These are phyloP conservation scores for Catalaphyllia jardinei DNA, from an alignment of 64 coral and sea anemone species.

Conservation along the genomic window DNA sequence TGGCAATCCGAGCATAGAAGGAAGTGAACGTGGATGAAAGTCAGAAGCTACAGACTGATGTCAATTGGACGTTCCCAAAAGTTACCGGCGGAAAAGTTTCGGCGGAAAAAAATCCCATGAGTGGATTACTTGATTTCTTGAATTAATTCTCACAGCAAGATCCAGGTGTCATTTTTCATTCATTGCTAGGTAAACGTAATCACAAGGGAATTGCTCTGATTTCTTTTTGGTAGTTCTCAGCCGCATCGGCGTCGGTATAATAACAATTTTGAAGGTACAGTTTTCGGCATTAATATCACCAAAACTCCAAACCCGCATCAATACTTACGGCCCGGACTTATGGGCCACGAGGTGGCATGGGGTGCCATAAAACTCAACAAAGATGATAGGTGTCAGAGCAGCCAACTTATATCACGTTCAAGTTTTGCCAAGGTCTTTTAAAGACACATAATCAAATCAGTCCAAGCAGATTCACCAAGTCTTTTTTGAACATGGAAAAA, in stretches of 20 bases:
- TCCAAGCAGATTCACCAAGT: neutral
- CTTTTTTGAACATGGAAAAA: conserved; percentile 2
- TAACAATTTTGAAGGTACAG: conserved; percentile 3
- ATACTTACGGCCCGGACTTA: too few species aligned
- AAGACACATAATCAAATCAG: neutral
- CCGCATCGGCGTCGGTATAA: neutral
- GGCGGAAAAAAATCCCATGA: too few species aligned
- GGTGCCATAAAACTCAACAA: too few species aligned
- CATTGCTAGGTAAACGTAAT: too few species aligned
- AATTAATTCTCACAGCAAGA: too few species aligned
- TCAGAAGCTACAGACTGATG: too few species aligned
- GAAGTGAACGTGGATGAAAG: too few species aligned
- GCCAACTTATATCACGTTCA: neutral
- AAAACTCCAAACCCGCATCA: neutral
- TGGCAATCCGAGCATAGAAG: too few species aligned
- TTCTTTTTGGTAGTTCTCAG: conserved; percentile 12
- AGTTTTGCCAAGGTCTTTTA: neutral
- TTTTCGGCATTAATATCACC: neutral
- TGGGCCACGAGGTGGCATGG: too few species aligned
- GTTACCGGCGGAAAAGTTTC: too few species aligned
- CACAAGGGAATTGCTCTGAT: conserved; percentile 10
- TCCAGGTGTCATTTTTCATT: neutral
- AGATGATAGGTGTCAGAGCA: neutral
- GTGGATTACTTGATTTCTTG: too few species aligned
- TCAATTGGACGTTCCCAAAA: too few species aligned